Base-by-base conservation (phyloP, 1,140 invertebrate species). In the Sitophilus oryzae region DNA sequence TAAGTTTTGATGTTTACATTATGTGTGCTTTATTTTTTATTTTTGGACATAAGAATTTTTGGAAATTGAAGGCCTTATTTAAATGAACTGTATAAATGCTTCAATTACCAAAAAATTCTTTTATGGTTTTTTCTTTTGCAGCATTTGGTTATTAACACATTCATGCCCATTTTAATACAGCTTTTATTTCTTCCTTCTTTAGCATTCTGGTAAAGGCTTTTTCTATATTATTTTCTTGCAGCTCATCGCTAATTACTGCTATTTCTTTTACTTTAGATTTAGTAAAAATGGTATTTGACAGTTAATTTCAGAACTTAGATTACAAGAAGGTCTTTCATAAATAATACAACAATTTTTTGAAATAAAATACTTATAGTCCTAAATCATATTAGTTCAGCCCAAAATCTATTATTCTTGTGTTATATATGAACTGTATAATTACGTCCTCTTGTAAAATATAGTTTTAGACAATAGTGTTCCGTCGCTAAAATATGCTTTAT, bases 81-180 rank as follows among this genome's bases (percentile, higher is more conserved):
- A 20, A 15, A 10, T 20, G 10, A 10, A 11, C 18, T n/a, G 15
- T 20, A n/a, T 21, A 23, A 44, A 3, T 1, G 42, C 20, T 20
- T 46, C 44, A 20, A 22, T 15, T 18, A 10, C 22, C 8, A 30
- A n/a, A 25, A 9, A 25, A 14, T 46, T 46, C 11, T 25, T 23
- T 14, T 18, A 42, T 42, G n/a, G 10, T 42, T 42, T 38, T 52
- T 53, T 53, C 44, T 16, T 41, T 53, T 53, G 51, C 51, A 38
- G 42, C 43, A 15, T 5, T n/a, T 16, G 37, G 42, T 53, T 53
- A 53, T 53, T 53, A 53, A 53, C 51, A 53, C 30, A 44, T 36
- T 63, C 64, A 66, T 66, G 65, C 65, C 65, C 65, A 61, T 65
- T 63, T 66, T 66, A 64, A 66, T 64, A 62, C 54, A 37, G 61